A percentile compares a stretch with the other conserved stretches of the same genome.
Evolutionary conservation across 1,140 invertebrate species (phyloP).

Genomic region (Drosophila fuyamai): DNA sequence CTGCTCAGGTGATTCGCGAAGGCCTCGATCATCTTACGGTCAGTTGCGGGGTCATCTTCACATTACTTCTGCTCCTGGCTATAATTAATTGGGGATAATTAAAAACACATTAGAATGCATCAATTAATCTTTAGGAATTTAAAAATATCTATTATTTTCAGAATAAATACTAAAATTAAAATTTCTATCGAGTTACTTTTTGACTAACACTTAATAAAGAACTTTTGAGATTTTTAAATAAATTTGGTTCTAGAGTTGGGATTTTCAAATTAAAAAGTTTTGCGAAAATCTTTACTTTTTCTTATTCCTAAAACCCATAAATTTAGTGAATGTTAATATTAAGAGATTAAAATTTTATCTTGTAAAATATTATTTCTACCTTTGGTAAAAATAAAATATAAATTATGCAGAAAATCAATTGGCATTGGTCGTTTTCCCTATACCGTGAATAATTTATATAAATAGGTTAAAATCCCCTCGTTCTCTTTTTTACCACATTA

Average conservation of each 20-base stretch:
- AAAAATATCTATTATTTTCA: neutral
- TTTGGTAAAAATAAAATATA: no score
- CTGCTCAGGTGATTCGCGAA: constrained; percentile 81
- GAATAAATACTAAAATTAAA: neutral
- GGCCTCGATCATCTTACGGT: constrained; percentile 81
- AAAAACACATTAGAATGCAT: no score
- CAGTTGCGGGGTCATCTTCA: constrained; percentile 32
- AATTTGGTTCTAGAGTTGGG: no score
- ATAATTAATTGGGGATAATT: neutral
- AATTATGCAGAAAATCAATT: neutral
- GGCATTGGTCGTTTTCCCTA: neutral
- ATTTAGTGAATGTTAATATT: no score
- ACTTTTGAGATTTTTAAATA: neutral
- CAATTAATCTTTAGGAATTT: no score
- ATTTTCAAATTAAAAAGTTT: no score
- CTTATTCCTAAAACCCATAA: no score
- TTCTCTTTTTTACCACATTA: neutral
- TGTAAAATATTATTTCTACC: no score
- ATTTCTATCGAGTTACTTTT: neutral
- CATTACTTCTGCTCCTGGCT: constrained; percentile 26
- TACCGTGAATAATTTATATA: neutral
- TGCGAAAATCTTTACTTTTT: no score
- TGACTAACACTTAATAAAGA: neutral
- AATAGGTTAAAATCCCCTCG: neutral
- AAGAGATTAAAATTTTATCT: no score